Base-by-base conservation (phyloP, 2,113 vertebrate genomes). In the Dipodomys stephensi region DNA sequence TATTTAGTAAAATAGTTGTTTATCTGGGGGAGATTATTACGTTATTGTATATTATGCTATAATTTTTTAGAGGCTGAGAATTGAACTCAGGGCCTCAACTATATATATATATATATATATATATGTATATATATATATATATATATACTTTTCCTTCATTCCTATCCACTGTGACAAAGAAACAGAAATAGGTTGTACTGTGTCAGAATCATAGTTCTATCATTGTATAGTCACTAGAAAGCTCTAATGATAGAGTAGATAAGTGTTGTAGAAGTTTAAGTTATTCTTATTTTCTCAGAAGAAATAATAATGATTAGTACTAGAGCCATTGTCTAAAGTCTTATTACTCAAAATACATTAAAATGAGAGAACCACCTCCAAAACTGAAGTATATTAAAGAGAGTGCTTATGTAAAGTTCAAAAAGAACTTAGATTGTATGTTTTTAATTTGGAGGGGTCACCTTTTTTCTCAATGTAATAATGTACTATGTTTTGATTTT, bases 221-320 rank as follows among this genome's bases (percentile, higher is more conserved):
- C 76, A 22, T 44, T 86, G 8, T 64, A 68, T 83, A 74, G 22
- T 32, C 19, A 62, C 30, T 15, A 69, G 11, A 87, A 94, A 64
- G 6, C 35, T 39, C 32, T 76, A 80, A 49, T 32, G 22, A 76
- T 84, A 76, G 62, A 80, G 13, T 2, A 84, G 16, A 13, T 64
- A 87, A 83, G 19, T 92, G 30, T 27, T 87, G 13, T 18, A 35
- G 44, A 83, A n/a, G 77, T 77, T 92, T 92, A 39, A 39, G 67
- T 72, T 89, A 73, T 72, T 67, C 72, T 71, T 53, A 74, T 76
- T 88, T 94, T 94, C 32, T 84, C 6, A 28, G 27, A 46, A 57
- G 64, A 80, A 77, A 87, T 72, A 77, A 12, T 87, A 83, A 60
- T 76, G 10, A 6, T n/a, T 71, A 79, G 13, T 62, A 62, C 68